A percentile compares a stretch with the other conserved stretches of the same genome.
phyloP scores from a whole-genome alignment of 2,797 vertebrate genomes.

The Acanthurus leucopareius region DNA sequence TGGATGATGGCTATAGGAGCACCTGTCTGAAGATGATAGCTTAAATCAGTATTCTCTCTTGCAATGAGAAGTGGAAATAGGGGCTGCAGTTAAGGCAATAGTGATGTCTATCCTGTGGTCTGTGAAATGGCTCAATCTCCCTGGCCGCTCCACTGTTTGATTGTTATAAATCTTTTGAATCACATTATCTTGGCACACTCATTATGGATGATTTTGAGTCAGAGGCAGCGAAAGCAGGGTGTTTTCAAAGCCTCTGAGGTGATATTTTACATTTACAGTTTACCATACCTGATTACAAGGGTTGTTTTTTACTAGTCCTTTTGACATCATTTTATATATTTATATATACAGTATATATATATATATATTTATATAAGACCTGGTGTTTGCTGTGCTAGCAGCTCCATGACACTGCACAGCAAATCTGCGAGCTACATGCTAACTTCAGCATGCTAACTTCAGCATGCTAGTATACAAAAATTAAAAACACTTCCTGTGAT shows the following conservation, averaged over 20 bases:
- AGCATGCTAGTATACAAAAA: not conserved
- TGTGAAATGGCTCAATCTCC: conserved; percentile 83
- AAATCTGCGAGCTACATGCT: conserved; percentile 2
- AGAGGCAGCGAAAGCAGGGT: conserved; percentile 29
- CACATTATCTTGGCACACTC: conserved; percentile 71
- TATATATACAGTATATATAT: too few species aligned
- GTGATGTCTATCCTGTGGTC: conserved; percentile 73
- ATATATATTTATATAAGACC: too few species aligned
- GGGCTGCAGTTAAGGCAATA: conserved; percentile 70
- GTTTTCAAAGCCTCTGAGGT: conserved; percentile 38
- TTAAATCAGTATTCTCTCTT: conserved; percentile 79
- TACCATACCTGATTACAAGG: conserved; percentile 11
- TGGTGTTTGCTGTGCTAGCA: not conserved
- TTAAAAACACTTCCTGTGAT: too few species aligned
- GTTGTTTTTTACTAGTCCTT: conserved; percentile 17
- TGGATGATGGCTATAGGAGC: conserved; percentile 77
- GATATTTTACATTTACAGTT: conserved; percentile 25
- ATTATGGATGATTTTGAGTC: conserved; percentile 53
- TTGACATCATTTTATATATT: conserved; percentile 13
- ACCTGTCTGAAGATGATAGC: conserved; percentile 79
- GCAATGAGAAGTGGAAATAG: conserved; percentile 79
- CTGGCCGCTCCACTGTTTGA: conserved; percentile 65
- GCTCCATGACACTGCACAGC: conserved; percentile 6
- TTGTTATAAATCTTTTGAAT: conserved; percentile 82
- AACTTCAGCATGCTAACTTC: not conserved